Evolutionary conservation across 2,113 vertebrate genomes (phyloP), one percentile per base, ranked within the genome.

Genomic region (Heterochromis multidens): DNA sequence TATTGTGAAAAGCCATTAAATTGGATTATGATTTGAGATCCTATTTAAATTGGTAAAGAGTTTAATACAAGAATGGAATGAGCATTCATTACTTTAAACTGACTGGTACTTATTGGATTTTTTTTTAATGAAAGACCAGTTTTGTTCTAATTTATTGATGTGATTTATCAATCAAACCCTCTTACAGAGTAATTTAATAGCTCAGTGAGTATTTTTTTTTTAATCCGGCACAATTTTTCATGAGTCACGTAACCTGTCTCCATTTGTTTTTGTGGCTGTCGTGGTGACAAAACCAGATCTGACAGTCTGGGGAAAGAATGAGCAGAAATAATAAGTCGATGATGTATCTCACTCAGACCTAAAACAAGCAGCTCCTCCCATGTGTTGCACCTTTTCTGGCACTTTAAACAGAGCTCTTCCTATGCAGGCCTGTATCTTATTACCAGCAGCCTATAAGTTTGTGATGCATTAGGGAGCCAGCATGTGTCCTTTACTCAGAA

Each of bases 371-470:
- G 9, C 62, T 83, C 57, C 78, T 57, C 63, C 74, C 57, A 65
- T 46, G 72, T 77, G 62, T 52, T 77, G 70, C 25, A 60, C 80
- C 54, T 58, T 81, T 57, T 80, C 87, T 83, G 52, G 54, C 57
- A 23, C 82, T n/a, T 74, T 31, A 23, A 6, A n/a, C 62, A 63
- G 62, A 87, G 46, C 82, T 70, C 80, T 67, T 67, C 58, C 46
- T n/a, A 23, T 35, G 37, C 70, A n/a, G 84, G 61, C 74, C 82
- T 88, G 88, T 67, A 27, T 82, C 82, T 83, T 19, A 83, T 91
- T 87, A 90, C 49, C 27, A n/a, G 77, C 88, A 76, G 83, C 46
- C 57, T 79, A 40, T 81, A 29, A 2, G 61, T 82, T 79, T 84
- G 88, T 58, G 76, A 81, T 58, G 87, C 80, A 37, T 91, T 61